These are phyloP conservation scores for Drosophila longiperda DNA, from an alignment of 2,888 invertebrate genomes.

Conservation along the genomic window DNA sequence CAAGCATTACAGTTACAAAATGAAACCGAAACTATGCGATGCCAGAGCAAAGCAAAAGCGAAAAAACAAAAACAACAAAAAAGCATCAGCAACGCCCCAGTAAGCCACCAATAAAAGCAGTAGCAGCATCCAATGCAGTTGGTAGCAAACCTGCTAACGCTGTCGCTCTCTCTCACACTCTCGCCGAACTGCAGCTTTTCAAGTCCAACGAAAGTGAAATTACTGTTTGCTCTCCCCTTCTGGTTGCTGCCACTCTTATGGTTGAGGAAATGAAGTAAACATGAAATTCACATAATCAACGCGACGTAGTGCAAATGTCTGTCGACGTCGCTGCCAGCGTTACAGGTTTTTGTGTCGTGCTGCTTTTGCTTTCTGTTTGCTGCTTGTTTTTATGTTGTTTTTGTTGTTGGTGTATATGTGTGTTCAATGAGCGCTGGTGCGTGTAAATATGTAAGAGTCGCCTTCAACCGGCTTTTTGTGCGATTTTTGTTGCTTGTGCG, in stretches of 20 bases:
- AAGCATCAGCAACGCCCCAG: conserved; percentile 52
- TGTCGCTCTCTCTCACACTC: conserved; percentile 30
- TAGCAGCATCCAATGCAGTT: conserved; percentile 61
- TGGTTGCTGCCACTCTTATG: conserved; percentile 23
- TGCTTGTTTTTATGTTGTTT: conserved; percentile 20
- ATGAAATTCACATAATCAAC: conserved; percentile 81
- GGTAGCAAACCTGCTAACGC: conserved; percentile 28
- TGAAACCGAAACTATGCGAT: conserved; percentile 66
- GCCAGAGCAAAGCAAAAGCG: conserved; percentile 38
- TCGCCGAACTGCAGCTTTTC: conserved; percentile 66
- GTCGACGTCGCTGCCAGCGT: conserved; percentile 55
- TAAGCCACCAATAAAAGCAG: conserved; percentile 27
- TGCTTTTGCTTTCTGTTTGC: conserved; percentile 64
- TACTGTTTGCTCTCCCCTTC: conserved; percentile 41
- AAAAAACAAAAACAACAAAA: conserved; percentile 39
- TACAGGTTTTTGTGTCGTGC: conserved; percentile 75
- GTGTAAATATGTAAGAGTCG: conserved; percentile 81
- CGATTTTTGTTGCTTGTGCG: conserved; percentile 42
- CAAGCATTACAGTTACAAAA: conserved; percentile 77
- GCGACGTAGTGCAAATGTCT: conserved; percentile 69
- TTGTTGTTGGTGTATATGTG: conserved; percentile 59
- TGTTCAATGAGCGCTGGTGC: conserved; percentile 79
- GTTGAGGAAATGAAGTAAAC: conserved; percentile 80
- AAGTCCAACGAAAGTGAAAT: conserved; percentile 82
- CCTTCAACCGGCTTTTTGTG: conserved; percentile 80